Base-by-base conservation (phyloP, 2,113 vertebrate genomes). In the Prochilodus magdalenae region DNA sequence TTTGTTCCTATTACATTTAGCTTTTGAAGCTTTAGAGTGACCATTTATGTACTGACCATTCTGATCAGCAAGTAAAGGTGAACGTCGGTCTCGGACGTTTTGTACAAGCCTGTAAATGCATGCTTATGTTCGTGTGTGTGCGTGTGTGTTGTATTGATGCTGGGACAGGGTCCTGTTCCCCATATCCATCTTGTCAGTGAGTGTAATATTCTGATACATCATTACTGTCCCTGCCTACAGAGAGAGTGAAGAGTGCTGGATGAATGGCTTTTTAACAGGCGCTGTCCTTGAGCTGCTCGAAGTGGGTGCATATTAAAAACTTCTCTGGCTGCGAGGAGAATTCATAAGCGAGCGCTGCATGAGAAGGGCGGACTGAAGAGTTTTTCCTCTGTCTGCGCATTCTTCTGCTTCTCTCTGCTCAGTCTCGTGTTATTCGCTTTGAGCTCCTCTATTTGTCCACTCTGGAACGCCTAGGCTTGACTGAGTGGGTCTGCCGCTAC, bases 301-400 rank as follows among this genome's bases (percentile, higher is more conserved):
- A 90, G 87, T 90, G 85, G 82, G 77, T 91, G 83, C 84, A 90
- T 93, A 91, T 93, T 93, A 94, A 94, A 91, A 90, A 85, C 83
- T 87, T 89, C 83, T 80, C 85, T 55, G 51, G 83, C 81, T 77
- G 86, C 79, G 87, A 91, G 79, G 77, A 92, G 94, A 95, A 92
- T 95, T 95, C 92, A 91, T 93, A 88, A 93, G 83, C 55, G 51
- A 88, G 76, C 88, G 85, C 84, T 7, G 47, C 47, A n/a, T 16
- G 18, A 72, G 77, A 36, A 73, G 49, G 81, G 26, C 12, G 26
- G 47, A 63, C 57, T 4, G 30, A 29, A 14, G 57, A 51, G 40
- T 24, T 13, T 66, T 15, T 11, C 26, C 59, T 57, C 60, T 60
- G 51, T 30, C 40, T 27, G 4, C 36, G 49, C 62, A 27, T 30